Base-by-base conservation (phyloP, 2,113 vertebrate genomes). In the Oncorhynchus nerka region DNA sequence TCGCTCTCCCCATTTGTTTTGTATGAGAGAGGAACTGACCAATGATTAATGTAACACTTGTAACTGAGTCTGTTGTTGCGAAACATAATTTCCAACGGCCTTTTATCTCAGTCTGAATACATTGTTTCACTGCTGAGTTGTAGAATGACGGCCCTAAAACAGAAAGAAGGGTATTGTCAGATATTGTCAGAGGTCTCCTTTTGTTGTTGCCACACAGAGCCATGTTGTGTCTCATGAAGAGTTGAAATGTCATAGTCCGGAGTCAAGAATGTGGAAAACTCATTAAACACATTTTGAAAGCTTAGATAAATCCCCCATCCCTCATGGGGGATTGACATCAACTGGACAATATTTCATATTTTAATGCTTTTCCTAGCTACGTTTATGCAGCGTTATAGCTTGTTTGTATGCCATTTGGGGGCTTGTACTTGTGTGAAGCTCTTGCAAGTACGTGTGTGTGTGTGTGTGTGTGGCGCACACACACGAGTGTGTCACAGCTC, bases 291-390 rank as follows among this genome's bases (percentile, higher is more conserved):
- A 9, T 24, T 11, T 64, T 24, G 9, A 64, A 20, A 57, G 62
- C 62, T 8, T n/a, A 22, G 62, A 89, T 87, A 90, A 77, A 77
- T 78, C 72, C 73, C 55, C 68, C 81, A 84, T 89, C 89, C 48
- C 20, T 16, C 7, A 11, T 48, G 26, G 16, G 62, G 39, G 80
- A 84, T 11, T 70, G 74, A 77, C 64, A 30, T 61, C 48, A 49
- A 61, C 59, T 87, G 80, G 76, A 80, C 76, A 62, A 45, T 45
- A 45, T 45, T 45, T 74, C 82, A 77, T 68, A 22, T 22, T 59
- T 39, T 1, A 39, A 39, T 39, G 39, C 39, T 39, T 57, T 57
- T 57, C 51, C 19, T 4, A 19, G 13, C 51, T 57, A 57, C 13
- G 51, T 19, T 57, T 57, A 19, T 57, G 51, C 19, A 16, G 51